Conservation (phyloP, 2,113 vertebrate species). For the Arenaria interpres region DNA sequence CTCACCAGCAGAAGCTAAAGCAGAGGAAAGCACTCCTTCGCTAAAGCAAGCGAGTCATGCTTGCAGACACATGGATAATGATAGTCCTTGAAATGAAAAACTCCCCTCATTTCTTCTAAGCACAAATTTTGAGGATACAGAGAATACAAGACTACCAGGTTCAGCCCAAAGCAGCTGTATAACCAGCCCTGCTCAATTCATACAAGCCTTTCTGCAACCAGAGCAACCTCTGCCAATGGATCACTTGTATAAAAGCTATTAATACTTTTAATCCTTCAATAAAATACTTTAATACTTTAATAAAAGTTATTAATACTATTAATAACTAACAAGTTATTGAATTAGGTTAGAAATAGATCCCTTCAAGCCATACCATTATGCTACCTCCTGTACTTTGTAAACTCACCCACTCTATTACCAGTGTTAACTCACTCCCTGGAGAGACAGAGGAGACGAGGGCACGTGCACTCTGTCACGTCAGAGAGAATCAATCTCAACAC, state of each 20-base stretch:
- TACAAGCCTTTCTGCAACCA: neutral
- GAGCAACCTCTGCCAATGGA: neutral
- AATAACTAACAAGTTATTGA: neutral
- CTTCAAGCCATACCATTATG: neutral
- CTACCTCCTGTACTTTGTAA: neutral
- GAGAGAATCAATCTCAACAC: neutral
- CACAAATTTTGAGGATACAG: neutral
- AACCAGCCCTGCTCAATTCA: neutral
- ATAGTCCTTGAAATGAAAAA: neutral
- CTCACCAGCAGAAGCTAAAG: neutral
- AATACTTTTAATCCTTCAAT: too few relatives aligned
- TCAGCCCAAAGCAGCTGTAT: neutral
- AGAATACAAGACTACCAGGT: neutral
- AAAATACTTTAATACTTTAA: too few relatives aligned
- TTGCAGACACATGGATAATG: neutral
- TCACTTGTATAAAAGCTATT: neutral
- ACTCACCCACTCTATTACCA: neutral
- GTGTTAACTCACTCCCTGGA: neutral
- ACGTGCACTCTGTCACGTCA: neutral
- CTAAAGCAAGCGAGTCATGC: neutral
- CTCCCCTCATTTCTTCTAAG: neutral
- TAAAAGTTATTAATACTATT: too few relatives aligned
- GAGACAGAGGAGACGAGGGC: neutral
- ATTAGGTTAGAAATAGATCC: neutral
- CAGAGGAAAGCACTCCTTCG: neutral